Evolutionary conservation across 2,113 vertebrate genomes (phyloP), one percentile per base, ranked within the genome.

Genomic region (Seriola aureovittata): DNA sequence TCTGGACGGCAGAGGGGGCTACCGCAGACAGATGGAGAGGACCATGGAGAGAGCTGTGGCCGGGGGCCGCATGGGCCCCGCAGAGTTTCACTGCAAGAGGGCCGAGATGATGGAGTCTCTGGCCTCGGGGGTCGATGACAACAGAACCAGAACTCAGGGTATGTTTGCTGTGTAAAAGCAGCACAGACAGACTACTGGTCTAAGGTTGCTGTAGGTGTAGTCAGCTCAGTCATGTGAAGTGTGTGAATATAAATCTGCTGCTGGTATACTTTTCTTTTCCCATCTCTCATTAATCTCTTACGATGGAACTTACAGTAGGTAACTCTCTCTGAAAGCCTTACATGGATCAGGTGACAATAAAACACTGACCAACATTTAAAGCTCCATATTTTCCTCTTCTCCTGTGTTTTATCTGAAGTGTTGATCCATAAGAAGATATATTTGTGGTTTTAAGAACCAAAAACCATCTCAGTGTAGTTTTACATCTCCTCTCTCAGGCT

Each of bases 61-160:
- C 34, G 93, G 90, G 23, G 98, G 98, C 81, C 93, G 91, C 55
- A 95, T 99, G 96, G 90, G 88, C 32, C 97, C 97, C 0, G 93
- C 93, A 62, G 97, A 99, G 57, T 99, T 97, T 92, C 97, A 99
- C 81, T 94, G 80, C 71, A 96, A 95, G 79, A 97, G 92, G 94
- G 95, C 95, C 2, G 96, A 97, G 64, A 93, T 99, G 96, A 95
- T 98, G 96, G 97, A 98, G 90, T 95, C 95, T 40, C 87, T 99
- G 86, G 96, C 97, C 84, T 91, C 94, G 54, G 97, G 98, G 59
- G 36, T 96, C 81, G 98, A 99, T 89, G 97, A 99, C 84, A 96
- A 96, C 70, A 96, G 74, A 86, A 97, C 96, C 74, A 97, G 93
- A 91, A 98, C 97, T 52, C 94, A 93, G 77, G 97, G 98, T 99